Conservation (phyloP, 2,797 vertebrate species). For the Galago senegalensis region DNA sequence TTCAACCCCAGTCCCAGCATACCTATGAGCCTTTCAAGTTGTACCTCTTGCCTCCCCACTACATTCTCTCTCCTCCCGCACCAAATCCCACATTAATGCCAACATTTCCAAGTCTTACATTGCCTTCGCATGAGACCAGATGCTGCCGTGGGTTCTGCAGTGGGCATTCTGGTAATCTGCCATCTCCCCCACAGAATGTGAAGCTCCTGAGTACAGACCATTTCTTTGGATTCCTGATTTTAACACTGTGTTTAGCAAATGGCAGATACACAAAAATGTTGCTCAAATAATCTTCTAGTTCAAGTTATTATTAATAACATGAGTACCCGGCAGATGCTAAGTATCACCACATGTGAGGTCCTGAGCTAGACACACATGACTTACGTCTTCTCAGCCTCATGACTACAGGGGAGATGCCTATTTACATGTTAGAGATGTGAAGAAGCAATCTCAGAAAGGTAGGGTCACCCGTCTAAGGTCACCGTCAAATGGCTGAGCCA, state of each 20-base stretch:
- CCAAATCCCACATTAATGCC: not conserved
- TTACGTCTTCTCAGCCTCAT: slow-evolving; percentile 34
- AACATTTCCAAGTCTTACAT: not conserved
- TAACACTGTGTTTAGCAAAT: slow-evolving; percentile 45
- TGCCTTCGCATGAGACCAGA: not conserved
- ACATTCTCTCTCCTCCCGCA: not conserved
- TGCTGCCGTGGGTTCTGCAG: not conserved
- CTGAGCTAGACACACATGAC: not conserved
- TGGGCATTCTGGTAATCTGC: not conserved
- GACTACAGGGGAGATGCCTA: not conserved
- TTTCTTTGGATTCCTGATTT: slow-evolving; percentile 53
- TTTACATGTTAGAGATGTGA: not conserved
- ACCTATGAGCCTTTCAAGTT: not conserved
- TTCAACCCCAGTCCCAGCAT: not conserved
- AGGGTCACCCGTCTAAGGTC: not conserved
- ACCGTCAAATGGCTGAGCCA: not conserved
- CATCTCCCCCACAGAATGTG: not conserved
- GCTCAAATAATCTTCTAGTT: not conserved
- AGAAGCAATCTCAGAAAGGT: not conserved
- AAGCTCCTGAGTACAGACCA: not conserved
- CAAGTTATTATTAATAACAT: slow-evolving; percentile 11
- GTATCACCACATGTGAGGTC: not conserved
- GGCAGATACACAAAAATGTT: not conserved
- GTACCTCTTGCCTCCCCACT: not conserved
- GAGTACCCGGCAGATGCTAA: not conserved